Conservation (phyloP, 2,113 vertebrate species). For the Cyanocitta stelleri region DNA sequence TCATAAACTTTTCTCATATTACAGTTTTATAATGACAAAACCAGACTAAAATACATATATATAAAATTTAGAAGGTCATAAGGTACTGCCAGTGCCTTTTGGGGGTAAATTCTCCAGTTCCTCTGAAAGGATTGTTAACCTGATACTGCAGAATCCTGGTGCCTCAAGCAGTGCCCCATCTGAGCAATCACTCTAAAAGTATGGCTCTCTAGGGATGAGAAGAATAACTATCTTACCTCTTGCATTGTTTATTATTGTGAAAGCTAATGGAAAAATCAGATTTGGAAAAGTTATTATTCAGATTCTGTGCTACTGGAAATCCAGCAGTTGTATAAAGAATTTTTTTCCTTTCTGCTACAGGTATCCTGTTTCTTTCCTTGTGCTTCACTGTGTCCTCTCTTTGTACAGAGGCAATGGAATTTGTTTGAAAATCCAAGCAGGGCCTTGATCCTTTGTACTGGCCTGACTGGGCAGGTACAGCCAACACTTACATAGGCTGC, state of each 20-base stretch:
- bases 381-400: neutral
- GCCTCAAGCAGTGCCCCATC: neutral
- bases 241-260: neutral
- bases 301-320: neutral
- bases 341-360: neutral
- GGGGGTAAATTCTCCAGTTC: neutral
- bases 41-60: neutral
- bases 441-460: neutral
- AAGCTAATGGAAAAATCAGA: constrained; percentile 33
- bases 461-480: neutral
- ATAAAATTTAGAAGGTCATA: neutral
- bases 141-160: neutral
- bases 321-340: neutral
- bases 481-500: neutral
- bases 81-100: neutral
- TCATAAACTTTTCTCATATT: neutral
- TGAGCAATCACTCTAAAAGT: constrained; percentile 14
- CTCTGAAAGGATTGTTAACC: neutral
- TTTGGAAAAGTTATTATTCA: neutral
- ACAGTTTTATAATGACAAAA: neutral
- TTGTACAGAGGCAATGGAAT: neutral
- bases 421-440: neutral
- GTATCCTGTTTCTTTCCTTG: neutral
- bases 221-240: neutral
- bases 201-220: neutral